Base-by-base conservation (phyloP, 2,888 invertebrate genomes). In the Acronicta leporina region DNA sequence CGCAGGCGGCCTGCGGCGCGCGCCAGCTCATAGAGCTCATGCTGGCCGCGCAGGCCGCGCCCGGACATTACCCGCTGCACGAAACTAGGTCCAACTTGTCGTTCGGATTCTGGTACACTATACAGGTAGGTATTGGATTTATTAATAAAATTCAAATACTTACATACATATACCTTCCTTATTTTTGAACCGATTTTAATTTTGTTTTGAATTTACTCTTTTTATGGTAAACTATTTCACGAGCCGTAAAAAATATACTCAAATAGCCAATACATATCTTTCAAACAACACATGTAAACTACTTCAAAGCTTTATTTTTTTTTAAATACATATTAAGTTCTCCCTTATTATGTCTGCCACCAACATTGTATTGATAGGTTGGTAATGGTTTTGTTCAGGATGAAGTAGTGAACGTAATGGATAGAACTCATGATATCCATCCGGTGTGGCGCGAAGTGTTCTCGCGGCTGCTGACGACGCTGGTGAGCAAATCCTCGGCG, bases 81-180 rank as follows among this genome's bases (percentile, higher is more conserved):
- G 99, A 99, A 90, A 97, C 96, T 0, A 96, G 97, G 66, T 98
- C 98, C 83, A 97, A 96, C 63, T 95, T 98, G 69, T 96, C 98
- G 0, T 97, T 98, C 90, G 97, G 97, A 4, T 98, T 98, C 88
- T 99, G 99, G 99, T 99, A 98, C 86, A 96, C 97, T 57, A 90
- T 99, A 53, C 98, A 99, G 95, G 97, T 97, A 52, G 1, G n/a
- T 27, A 27, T 14, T n/a, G n/a, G n/a, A n/a, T n/a, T n/a, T n/a
- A n/a, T n/a, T n/a, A n/a, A n/a, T 20, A 20, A 20, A 20, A 20
- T 20, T 4, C 2, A 20, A 20, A 20, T 20, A 4, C 20, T 20
- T 20, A n/a, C n/a, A n/a, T n/a, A n/a, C n/a, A n/a, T n/a, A n/a
- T 20, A 20, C 2, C 20, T 4, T 20, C 20, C 20, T 20, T 20